These are phyloP conservation scores for Maniola hyperantus DNA, from an alignment of 2,888 invertebrate species.

Conservation along the genomic window DNA sequence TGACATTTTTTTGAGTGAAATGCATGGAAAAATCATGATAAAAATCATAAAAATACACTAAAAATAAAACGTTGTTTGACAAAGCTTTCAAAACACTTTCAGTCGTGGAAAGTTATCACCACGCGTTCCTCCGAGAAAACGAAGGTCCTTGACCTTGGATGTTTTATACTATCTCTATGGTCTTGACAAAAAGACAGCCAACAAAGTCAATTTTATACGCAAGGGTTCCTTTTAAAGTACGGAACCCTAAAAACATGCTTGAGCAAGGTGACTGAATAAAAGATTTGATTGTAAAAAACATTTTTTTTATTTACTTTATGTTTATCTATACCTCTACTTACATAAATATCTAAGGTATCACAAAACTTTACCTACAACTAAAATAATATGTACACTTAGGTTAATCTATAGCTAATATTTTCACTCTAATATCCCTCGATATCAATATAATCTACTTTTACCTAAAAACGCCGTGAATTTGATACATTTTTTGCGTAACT, in stretches of 20 bases:
- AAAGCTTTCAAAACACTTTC: background rate
- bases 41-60: too few species aligned
- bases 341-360: background rate
- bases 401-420: background rate
- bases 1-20: background rate
- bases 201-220: too few species aligned
- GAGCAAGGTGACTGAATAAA: background rate
- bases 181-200: too few species aligned
- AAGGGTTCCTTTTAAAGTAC: too few species aligned
- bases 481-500: background rate
- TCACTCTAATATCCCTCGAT: background rate
- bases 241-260: too few species aligned
- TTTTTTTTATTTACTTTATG: background rate
- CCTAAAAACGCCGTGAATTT: background rate
- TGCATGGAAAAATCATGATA: too few species aligned
- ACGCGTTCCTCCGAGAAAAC: too few species aligned
- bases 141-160: too few species aligned
- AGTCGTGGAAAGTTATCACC: too few species aligned
- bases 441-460: background rate
- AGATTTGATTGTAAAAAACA: background rate
- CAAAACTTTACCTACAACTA: constrained; percentile 1
- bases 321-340: background rate
- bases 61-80: background rate
- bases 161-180: too few species aligned
- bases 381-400: constrained; percentile 1